phyloP scores from a whole-genome alignment of 1,140 invertebrate species.

The Micrasema longulum region DNA sequence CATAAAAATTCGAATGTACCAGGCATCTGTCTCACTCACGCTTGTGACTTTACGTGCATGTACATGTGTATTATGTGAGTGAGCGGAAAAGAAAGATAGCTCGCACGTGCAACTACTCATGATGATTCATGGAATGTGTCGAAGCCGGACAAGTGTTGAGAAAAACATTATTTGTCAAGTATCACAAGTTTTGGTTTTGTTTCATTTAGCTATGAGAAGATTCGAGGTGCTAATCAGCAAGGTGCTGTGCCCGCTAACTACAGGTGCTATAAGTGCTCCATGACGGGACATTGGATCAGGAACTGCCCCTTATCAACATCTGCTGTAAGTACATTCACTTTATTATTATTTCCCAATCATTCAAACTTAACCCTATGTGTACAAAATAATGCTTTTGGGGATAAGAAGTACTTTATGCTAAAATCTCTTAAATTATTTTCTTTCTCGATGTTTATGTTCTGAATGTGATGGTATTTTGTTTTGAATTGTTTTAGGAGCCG shows the following conservation, averaged over 20 bases:
- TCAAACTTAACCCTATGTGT: too few species aligned
- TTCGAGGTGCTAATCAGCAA: slow-evolving; percentile 85
- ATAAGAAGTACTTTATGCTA: too few species aligned
- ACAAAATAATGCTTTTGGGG: background rate
- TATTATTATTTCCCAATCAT: too few species aligned
- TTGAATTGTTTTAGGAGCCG: slow-evolving; percentile 67
- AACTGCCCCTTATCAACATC: slow-evolving; percentile 83
- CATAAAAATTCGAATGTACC: too few species aligned
- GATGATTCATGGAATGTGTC: background rate
- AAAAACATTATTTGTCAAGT: background rate
- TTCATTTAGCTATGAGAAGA: slow-evolving; percentile 83
- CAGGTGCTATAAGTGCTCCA: slow-evolving; percentile 92
- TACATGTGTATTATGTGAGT: background rate
- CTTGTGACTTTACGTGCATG: background rate
- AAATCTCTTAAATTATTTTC: too few species aligned
- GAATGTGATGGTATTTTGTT: slow-evolving; percentile 3
- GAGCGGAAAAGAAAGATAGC: background rate
- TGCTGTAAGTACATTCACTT: slow-evolving; percentile 67
- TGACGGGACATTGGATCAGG: slow-evolving; percentile 95
- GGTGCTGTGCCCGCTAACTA: slow-evolving; percentile 91
- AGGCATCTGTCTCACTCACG: background rate
- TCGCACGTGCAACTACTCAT: background rate
- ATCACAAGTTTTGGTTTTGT: slow-evolving; percentile 1
- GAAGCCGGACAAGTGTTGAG: background rate
- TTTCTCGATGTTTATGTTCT: too few species aligned